Evolutionary conservation across 2,888 invertebrate species (phyloP).

Genomic region (Nudaria mundana): DNA sequence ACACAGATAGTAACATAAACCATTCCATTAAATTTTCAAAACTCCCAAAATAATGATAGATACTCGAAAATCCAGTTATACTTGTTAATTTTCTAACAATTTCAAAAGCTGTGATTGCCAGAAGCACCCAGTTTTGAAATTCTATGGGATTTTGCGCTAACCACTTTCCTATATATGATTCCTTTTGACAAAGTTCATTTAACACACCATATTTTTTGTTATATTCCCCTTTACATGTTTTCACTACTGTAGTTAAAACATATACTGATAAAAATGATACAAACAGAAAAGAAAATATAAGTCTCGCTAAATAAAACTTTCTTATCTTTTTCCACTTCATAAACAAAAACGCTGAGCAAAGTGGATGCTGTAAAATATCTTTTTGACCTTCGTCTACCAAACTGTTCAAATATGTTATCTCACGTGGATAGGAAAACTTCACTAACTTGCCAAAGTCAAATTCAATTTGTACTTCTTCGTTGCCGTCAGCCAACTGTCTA

Average conservation of each 20-base stretch:
- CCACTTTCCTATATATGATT: slow-evolving; percentile 87
- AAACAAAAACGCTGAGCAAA: slow-evolving; percentile 93
- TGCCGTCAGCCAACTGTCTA: slow-evolving; percentile 87
- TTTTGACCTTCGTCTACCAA: slow-evolving; percentile 94
- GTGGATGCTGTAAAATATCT: slow-evolving; percentile 91
- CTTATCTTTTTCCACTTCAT: slow-evolving; percentile 95
- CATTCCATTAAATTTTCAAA: slow-evolving; percentile 93
- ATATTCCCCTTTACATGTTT: slow-evolving; percentile 81
- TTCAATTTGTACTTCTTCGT: slow-evolving; percentile 90
- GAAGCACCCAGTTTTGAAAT: slow-evolving; percentile 89
- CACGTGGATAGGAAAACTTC: slow-evolving; percentile 91
- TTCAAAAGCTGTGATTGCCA: slow-evolving; percentile 89
- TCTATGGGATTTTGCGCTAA: slow-evolving; percentile 88
- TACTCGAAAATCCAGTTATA: slow-evolving; percentile 89
- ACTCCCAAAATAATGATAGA: slow-evolving; percentile 89
- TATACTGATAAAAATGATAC: slow-evolving; percentile 90
- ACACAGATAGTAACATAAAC: slow-evolving; percentile 92
- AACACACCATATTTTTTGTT: slow-evolving; percentile 77
- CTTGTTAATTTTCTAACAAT: slow-evolving; percentile 89
- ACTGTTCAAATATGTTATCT: slow-evolving; percentile 92
- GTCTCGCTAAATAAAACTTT: slow-evolving; percentile 91
- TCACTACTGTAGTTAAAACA: slow-evolving; percentile 89
- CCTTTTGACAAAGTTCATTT: slow-evolving; percentile 87
- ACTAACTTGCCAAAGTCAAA: slow-evolving; percentile 90
- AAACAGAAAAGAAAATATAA: slow-evolving; percentile 90